Evolutionary conservation across 2,797 vertebrate species (phyloP).

Genomic region (Pygocentrus nattereri): DNA sequence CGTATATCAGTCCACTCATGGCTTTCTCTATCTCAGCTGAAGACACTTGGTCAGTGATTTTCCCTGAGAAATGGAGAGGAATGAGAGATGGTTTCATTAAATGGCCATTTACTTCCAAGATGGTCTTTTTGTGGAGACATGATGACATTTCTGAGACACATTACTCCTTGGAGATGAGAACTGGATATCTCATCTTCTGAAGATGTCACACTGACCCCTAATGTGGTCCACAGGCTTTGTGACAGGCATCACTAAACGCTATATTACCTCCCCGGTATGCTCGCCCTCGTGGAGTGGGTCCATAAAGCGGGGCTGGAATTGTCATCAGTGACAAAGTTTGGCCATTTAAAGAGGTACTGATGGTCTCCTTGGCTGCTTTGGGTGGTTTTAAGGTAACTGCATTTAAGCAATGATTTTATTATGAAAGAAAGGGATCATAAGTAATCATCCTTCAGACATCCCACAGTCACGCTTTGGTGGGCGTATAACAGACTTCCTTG

Average conservation of each 20-base stretch:
- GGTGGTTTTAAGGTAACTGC: neutral
- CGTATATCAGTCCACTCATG: neutral
- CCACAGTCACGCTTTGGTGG: neutral
- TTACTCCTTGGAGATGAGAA: conserved; percentile 16
- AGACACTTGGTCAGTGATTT: conserved; percentile 24
- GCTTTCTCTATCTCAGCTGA: conserved; percentile 7
- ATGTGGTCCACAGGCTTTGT: conserved; percentile 28
- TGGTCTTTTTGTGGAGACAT: conserved; percentile 32
- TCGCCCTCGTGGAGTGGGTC: neutral
- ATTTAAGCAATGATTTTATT: neutral
- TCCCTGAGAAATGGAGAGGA: too few species aligned
- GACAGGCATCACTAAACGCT: neutral
- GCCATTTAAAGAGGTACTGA: neutral
- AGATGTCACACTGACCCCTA: conserved; percentile 13
- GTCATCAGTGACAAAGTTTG: too few species aligned
- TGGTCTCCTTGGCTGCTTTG: neutral
- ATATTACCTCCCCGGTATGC: neutral
- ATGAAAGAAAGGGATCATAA: neutral
- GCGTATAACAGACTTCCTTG: too few species aligned
- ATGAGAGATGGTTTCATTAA: conserved; percentile 39
- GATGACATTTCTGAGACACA: conserved; percentile 39
- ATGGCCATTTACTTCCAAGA: conserved; percentile 42
- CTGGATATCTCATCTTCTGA: conserved; percentile 37
- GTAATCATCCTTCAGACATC: neutral
- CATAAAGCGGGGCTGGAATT: neutral